Evolutionary conservation across 2,113 vertebrate species (phyloP).

Genomic region (Scytalopus superciliaris): DNA sequence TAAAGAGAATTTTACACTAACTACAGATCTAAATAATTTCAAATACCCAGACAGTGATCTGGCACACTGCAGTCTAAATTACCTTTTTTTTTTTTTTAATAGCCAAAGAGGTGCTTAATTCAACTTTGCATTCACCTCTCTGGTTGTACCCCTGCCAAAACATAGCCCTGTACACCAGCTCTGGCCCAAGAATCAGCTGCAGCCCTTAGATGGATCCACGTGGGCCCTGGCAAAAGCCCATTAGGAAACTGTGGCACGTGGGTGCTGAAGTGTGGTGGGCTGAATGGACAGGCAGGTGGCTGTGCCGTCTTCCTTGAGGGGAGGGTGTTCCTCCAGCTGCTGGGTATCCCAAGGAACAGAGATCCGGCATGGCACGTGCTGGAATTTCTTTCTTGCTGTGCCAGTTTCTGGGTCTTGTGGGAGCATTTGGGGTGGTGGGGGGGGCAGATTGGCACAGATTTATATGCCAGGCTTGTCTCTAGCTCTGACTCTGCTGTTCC

Average conservation of each 20-base stretch:
- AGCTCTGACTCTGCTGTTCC: slow-evolving; percentile 26
- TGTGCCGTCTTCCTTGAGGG: not conserved
- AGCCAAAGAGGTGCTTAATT: not conserved
- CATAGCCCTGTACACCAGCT: not conserved
- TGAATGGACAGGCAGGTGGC: not conserved
- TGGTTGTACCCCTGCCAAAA: not conserved
- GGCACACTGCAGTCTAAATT: not conserved
- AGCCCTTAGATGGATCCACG: not conserved
- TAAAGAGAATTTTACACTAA: not conserved
- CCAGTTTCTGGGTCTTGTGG: slow-evolving; percentile 4
- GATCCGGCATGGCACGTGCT: not conserved
- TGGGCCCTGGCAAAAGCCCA: not conserved
- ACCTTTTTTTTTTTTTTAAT: not conserved
- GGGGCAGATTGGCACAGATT: slow-evolving; percentile 40
- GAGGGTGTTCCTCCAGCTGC: not conserved
- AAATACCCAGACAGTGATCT: not conserved
- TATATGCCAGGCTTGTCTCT: slow-evolving; percentile 34
- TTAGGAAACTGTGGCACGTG: not conserved
- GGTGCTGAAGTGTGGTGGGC: not conserved
- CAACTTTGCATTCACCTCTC: not conserved
- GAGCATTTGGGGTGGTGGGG: not conserved
- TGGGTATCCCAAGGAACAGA: not conserved
- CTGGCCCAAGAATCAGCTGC: fast-evolving
- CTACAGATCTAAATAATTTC: not conserved
- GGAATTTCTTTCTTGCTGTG: slow-evolving; percentile 47